Conservation (phyloP, 2,888 invertebrate species). For the Elysia crispata region DNA sequence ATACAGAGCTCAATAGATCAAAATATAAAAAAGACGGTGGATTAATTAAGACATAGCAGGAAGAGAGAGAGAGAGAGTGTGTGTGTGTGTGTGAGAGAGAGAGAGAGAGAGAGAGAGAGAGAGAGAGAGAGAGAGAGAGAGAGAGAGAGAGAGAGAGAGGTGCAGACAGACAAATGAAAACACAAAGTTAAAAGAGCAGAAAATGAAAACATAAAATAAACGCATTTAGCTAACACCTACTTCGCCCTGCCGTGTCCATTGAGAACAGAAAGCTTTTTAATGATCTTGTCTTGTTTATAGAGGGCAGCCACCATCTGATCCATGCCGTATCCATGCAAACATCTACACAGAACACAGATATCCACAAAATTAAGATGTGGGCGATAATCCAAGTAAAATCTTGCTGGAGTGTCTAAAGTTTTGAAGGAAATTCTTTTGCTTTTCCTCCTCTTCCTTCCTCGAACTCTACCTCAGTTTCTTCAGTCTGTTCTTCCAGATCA, state of each 20-base stretch:
- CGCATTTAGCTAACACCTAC: background rate
- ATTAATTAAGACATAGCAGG: background rate
- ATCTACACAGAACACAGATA: background rate
- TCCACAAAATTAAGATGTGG: background rate
- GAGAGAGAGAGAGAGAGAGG: background rate
- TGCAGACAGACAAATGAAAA: too few relatives aligned
- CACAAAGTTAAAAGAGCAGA: background rate
- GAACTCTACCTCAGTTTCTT: background rate
- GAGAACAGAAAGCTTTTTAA: too few relatives aligned
- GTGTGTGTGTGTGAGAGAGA: conserved; percentile 30
- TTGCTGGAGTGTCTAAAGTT: too few relatives aligned
- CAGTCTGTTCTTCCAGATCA: background rate
- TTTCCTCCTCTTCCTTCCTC: conserved; percentile 1
- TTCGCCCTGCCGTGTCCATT: too few relatives aligned
- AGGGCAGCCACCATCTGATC: too few relatives aligned
- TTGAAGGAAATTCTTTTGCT: background rate
- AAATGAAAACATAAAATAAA: background rate
- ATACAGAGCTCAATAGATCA: too few relatives aligned
- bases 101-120: conserved; percentile 40
- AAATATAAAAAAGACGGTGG: too few relatives aligned
- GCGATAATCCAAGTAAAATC: too few relatives aligned
- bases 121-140: conserved; percentile 33
- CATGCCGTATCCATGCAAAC: background rate
- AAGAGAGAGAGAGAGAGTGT: conserved; percentile 33
- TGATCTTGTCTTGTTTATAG: too few relatives aligned